Evolutionary conservation across 2,797 vertebrate genomes (phyloP).

Genomic region (Catostomus latipinnis): DNA sequence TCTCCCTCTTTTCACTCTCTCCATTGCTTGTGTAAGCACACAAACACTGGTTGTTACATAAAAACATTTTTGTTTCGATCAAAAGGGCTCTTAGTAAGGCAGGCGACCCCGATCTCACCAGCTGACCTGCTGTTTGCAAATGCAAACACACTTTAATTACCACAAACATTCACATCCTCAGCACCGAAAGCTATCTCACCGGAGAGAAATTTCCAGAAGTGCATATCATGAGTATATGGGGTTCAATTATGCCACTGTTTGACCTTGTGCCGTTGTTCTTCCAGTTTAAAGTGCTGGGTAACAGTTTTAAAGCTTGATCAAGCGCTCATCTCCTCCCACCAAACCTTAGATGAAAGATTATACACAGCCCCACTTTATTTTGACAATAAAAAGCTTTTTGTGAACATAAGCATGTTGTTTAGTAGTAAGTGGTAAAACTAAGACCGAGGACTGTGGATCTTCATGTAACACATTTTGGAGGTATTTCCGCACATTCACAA

Average conservation of each 20-base stretch:
- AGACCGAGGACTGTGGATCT: background rate
- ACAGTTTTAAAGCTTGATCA: constrained; percentile 22
- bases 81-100: constrained; percentile 38
- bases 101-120: background rate
- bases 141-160: constrained; percentile 54
- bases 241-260: background rate
- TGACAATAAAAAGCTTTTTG: constrained; percentile 11
- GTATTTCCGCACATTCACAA: constrained; percentile 16
- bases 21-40: constrained; percentile 17
- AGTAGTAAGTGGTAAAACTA: too few relatives aligned
- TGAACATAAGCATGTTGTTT: background rate
- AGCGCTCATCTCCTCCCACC: background rate
- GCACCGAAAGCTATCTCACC: background rate
- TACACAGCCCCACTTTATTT: background rate
- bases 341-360: constrained; percentile 15
- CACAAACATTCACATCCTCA: constrained; percentile 1
- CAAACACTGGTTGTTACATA: constrained; percentile 16
- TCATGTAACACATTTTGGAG: constrained; percentile 18
- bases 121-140: constrained; percentile 46
- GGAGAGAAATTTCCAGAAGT: constrained; percentile 27
- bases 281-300: background rate
- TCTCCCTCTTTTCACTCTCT: constrained; percentile 15
- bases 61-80: constrained; percentile 46
- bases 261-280: constrained; percentile 13
- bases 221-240: constrained; percentile 1